phyloP scores from a whole-genome alignment of 1,140 invertebrate species.

The Zaprionus nigranus region DNA sequence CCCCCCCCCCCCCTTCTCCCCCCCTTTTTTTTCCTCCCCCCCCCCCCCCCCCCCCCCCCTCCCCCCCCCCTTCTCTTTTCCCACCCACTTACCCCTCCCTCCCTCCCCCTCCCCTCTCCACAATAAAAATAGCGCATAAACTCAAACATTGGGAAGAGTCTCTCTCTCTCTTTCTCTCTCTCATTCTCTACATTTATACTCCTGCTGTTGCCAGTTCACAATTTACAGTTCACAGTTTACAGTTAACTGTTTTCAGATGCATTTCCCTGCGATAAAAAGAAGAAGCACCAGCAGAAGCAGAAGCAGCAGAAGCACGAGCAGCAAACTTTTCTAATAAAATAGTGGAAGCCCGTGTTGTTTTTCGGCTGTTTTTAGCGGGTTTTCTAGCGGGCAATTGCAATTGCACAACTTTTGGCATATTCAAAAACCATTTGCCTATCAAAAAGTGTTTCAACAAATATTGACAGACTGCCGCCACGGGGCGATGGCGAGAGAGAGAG shows the following conservation, averaged over 20 bases:
- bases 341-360: conserved; percentile 51
- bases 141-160: conserved; percentile 71
- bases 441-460: conserved; percentile 82
- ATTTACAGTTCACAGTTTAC: conserved; percentile 10
- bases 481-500: conserved; percentile 12
- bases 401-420: conserved; percentile 76
- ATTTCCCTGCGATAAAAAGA: conserved; percentile 4
- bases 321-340: conserved; percentile 81
- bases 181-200: neutral
- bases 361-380: conserved; percentile 14
- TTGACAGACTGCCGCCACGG: conserved; percentile 66
- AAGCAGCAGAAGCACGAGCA: conserved; percentile 18
- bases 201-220: neutral
- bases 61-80: too few species aligned
- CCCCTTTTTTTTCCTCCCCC: too few species aligned
- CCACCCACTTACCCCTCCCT: too few species aligned
- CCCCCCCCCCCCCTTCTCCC: too few species aligned
- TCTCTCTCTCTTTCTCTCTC: neutral
- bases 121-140: conserved; percentile 82
- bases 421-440: conserved; percentile 79
- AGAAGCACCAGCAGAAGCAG: neutral
- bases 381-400: conserved; percentile 59
- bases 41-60: too few species aligned
- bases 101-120: too few species aligned
- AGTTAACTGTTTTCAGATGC: conserved; percentile 16